A percentile compares a stretch with the other conserved stretches of the same genome.
Conservation (phyloP, 2,888 invertebrate species). For the Bombylius major region DNA sequence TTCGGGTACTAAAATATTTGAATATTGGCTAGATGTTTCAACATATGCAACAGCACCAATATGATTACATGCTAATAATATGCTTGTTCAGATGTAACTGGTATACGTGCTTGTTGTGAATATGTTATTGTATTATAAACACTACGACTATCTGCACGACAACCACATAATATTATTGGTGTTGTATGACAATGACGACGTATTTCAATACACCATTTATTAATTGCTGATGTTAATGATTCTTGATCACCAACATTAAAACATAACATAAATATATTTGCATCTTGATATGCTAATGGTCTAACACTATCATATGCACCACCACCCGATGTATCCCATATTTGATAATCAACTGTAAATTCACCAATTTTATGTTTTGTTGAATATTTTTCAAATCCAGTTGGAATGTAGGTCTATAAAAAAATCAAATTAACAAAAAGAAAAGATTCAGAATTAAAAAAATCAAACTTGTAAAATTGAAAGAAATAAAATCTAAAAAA, state of each 20-base stretch:
- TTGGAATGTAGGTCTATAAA: constrained; percentile 48
- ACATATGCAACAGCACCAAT: constrained; percentile 53
- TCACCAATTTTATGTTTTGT: constrained; percentile 45
- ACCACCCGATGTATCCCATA: constrained; percentile 52
- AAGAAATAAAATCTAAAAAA: too few species aligned
- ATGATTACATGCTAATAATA: constrained; percentile 48
- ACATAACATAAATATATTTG: constrained; percentile 48
- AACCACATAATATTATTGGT: constrained; percentile 52
- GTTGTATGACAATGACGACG: constrained; percentile 45
- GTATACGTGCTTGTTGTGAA: constrained; percentile 13
- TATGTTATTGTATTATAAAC: constrained; percentile 46
- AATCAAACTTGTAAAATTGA: not conserved
- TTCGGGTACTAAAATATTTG: constrained; percentile 48
- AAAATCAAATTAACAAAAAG: constrained; percentile 12
- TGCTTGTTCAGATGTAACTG: constrained; percentile 38
- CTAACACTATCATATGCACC: constrained; percentile 47
- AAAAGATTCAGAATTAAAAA: not conserved
- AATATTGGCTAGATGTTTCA: constrained; percentile 50
- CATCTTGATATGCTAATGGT: constrained; percentile 50
- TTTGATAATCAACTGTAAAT: constrained; percentile 45
- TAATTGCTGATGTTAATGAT: constrained; percentile 45
- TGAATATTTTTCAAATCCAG: constrained; percentile 49
- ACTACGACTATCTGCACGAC: constrained; percentile 50
- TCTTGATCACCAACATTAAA: constrained; percentile 49
- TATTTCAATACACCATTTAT: constrained; percentile 55